Conservation (phyloP, 64 coral and sea anemone species). For the Astreopora myriophthalma region DNA sequence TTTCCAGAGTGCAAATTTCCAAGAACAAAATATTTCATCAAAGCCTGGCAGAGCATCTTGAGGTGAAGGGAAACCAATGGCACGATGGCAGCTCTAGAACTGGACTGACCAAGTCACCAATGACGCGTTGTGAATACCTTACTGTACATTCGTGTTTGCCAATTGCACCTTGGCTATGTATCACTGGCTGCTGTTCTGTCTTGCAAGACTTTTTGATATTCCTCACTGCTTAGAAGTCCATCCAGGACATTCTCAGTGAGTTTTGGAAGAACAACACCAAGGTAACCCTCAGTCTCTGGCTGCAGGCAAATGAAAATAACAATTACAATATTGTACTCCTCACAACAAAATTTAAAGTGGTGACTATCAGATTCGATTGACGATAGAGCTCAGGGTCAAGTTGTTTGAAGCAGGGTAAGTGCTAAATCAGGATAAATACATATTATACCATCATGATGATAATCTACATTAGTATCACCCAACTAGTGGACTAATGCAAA, state of each 20-base stretch:
- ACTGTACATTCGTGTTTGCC: too few relatives aligned
- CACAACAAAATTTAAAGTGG: neutral
- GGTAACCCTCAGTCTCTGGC: constrained; percentile 92
- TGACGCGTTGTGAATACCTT: neutral
- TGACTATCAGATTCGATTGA: too few relatives aligned
- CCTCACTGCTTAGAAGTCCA: constrained; percentile 44
- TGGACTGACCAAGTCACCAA: neutral
- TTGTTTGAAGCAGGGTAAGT: too few relatives aligned
- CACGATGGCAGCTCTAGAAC: neutral
- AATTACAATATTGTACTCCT: neutral
- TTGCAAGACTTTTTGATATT: constrained; percentile 54
- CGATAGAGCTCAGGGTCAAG: too few relatives aligned
- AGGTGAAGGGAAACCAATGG: neutral
- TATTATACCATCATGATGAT: too few relatives aligned
- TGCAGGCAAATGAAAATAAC: constrained; percentile 26
- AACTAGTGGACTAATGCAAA: too few relatives aligned
- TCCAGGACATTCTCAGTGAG: constrained; percentile 71
- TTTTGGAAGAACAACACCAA: constrained; percentile 95
- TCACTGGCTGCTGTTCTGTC: neutral
- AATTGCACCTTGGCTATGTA: neutral
- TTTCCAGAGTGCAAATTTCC: too few relatives aligned
- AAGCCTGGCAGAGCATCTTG: neutral
- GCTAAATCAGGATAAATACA: too few relatives aligned
- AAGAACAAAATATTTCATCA: too few relatives aligned
- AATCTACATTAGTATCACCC: too few relatives aligned